These are phyloP conservation scores for Epistrophe grossulariae DNA, from an alignment of 2,888 invertebrate genomes.

Conservation along the genomic window DNA sequence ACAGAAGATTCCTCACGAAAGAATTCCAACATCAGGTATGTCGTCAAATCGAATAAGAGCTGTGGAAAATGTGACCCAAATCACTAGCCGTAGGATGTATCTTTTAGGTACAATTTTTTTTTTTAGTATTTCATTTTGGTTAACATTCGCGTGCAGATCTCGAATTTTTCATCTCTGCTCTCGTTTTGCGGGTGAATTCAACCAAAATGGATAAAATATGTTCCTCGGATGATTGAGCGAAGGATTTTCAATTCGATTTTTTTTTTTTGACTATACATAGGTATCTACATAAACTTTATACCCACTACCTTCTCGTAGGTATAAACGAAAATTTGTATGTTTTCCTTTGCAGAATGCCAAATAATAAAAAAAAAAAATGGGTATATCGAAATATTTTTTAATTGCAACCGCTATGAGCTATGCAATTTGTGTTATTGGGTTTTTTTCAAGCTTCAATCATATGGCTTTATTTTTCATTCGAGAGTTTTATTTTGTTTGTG, in stretches of 20 bases:
- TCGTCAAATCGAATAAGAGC: neutral
- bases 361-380: neutral
- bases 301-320: neutral
- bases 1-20: neutral
- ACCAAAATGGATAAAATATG: slow-evolving; percentile 54
- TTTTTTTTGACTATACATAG: neutral
- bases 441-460: slow-evolving; percentile 15
- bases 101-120: neutral
- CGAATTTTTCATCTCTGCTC: slow-evolving; percentile 63
- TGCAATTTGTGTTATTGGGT: slow-evolving; percentile 28
- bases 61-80: neutral
- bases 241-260: slow-evolving; percentile 36
- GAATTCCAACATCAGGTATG: neutral
- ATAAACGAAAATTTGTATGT: slow-evolving; percentile 5
- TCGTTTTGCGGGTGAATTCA: slow-evolving; percentile 51
- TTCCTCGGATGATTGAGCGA: slow-evolving; percentile 37
- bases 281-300: neutral
- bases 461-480: slow-evolving; percentile 29
- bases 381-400: slow-evolving; percentile 37
- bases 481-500: slow-evolving; percentile 8
- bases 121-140: slow-evolving; percentile 18
- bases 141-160: slow-evolving; percentile 15
- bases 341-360: neutral
- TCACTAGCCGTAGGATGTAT: neutral
- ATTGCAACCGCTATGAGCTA: slow-evolving; percentile 39